A percentile compares a stretch with the other conserved stretches of the same genome.
These are phyloP conservation scores for Sphyrna mokarran DNA, from an alignment of 2,113 vertebrate genomes.

Conservation along the genomic window DNA sequence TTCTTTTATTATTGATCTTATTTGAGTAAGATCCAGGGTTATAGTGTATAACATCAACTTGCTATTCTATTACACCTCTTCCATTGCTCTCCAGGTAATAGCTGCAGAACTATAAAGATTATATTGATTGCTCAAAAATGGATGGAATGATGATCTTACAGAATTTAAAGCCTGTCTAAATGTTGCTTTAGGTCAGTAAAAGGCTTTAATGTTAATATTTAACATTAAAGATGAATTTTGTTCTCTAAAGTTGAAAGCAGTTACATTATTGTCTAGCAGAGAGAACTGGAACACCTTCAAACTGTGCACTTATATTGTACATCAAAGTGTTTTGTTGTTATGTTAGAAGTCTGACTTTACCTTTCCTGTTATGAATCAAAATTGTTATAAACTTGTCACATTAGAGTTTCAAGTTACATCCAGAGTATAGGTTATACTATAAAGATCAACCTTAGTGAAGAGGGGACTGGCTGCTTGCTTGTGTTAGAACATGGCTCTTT, in stretches of 20 bases:
- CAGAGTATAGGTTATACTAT: background rate
- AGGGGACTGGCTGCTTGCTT: background rate
- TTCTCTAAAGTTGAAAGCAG: background rate
- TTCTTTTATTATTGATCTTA: background rate
- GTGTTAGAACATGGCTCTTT: background rate
- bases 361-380: background rate
- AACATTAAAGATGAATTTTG: background rate
- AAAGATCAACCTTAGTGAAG: background rate
- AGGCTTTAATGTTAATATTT: background rate
- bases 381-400: background rate
- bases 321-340: background rate
- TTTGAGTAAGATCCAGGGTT: background rate
- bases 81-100: background rate
- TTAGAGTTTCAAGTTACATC: background rate
- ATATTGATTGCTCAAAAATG: background rate
- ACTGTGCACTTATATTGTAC: background rate
- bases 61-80: background rate
- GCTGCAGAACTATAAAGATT: background rate
- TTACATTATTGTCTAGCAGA: background rate
- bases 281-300: background rate
- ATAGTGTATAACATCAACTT: background rate
- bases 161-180: background rate
- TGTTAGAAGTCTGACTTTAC: background rate
- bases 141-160: background rate
- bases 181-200: background rate